A percentile compares a stretch with the other conserved stretches of the same genome.
Evolutionary conservation across 2,797 vertebrate species (phyloP).

Genomic region (Corythornis leucogaster): DNA sequence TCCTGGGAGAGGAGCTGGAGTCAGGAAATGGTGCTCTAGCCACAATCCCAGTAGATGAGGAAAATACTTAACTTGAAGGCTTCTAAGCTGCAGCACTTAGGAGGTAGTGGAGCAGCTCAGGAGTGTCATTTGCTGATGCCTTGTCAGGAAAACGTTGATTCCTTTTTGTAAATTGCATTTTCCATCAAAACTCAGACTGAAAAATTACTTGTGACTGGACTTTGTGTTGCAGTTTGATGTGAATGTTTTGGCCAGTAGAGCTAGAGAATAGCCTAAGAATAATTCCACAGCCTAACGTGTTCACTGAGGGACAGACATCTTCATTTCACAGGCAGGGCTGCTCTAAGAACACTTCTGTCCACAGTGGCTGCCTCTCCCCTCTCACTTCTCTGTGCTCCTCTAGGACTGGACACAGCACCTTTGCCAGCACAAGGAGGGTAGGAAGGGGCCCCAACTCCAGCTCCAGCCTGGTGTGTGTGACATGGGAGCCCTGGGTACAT

Average conservation of each 20-base stretch:
- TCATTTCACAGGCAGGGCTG: neutral
- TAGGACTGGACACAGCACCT: neutral
- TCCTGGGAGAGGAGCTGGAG: neutral
- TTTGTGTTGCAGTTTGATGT: neutral
- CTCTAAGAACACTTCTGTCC: neutral
- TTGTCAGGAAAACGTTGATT: conserved; percentile 41
- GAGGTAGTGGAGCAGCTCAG: neutral
- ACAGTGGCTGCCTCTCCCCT: rapidly evolving
- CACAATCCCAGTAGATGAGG: neutral
- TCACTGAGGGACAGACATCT: conserved; percentile 35
- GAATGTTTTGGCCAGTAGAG: conserved; percentile 11
- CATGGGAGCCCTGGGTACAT: neutral
- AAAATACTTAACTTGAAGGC: neutral
- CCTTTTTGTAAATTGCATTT: conserved; percentile 51
- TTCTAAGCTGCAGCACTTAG: neutral
- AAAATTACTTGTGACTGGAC: conserved; percentile 28
- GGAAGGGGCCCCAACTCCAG: neutral
- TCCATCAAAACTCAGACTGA: conserved; percentile 40
- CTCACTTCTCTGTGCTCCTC: neutral
- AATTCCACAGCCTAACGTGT: neutral
- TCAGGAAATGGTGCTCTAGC: neutral
- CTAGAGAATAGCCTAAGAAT: neutral
- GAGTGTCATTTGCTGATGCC: conserved; percentile 29
- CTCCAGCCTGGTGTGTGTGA: neutral
- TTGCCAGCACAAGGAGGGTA: neutral